Evolutionary conservation across 2,113 vertebrate genomes (phyloP).

Genomic region (Gadus macrocephalus): DNA sequence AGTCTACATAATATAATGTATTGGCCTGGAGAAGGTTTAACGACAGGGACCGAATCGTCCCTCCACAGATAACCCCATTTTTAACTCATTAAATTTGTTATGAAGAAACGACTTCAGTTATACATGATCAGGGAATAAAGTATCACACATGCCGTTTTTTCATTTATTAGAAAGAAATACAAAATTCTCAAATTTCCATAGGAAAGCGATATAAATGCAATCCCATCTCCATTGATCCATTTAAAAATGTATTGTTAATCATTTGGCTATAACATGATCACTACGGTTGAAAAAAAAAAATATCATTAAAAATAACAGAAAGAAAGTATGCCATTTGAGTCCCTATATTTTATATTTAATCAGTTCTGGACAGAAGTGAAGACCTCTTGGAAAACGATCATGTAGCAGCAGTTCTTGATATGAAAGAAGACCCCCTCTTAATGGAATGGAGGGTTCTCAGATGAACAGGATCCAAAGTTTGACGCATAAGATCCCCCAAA

Average conservation of each 20-base stretch:
- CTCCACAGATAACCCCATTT: too few species aligned
- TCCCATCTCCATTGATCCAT: slow-evolving; percentile 80
- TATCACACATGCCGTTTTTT: neutral
- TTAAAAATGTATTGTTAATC: slow-evolving; percentile 51
- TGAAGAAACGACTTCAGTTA: too few species aligned
- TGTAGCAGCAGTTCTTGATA: slow-evolving; percentile 55
- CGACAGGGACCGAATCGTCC: too few species aligned
- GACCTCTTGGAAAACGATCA: slow-evolving; percentile 38
- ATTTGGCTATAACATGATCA: slow-evolving; percentile 34
- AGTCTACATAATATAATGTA: too few species aligned
- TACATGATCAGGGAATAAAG: too few species aligned
- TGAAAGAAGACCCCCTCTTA: too few species aligned
- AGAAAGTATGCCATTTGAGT: slow-evolving; percentile 40
- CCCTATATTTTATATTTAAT: slow-evolving; percentile 35
- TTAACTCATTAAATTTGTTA: too few species aligned
- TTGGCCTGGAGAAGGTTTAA: too few species aligned
- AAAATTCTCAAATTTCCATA: slow-evolving; percentile 79
- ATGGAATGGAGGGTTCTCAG: too few species aligned
- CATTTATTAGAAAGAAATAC: slow-evolving; percentile 66
- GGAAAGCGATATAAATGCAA: slow-evolving; percentile 89
- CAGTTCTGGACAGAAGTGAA: slow-evolving; percentile 47
- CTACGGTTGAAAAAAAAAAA: neutral
- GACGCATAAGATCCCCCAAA: neutral
- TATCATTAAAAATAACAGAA: slow-evolving; percentile 28
- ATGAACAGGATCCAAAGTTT: too few species aligned